These are phyloP conservation scores for Plebejus melissa DNA, from an alignment of 2,888 invertebrate species.

Conservation along the genomic window DNA sequence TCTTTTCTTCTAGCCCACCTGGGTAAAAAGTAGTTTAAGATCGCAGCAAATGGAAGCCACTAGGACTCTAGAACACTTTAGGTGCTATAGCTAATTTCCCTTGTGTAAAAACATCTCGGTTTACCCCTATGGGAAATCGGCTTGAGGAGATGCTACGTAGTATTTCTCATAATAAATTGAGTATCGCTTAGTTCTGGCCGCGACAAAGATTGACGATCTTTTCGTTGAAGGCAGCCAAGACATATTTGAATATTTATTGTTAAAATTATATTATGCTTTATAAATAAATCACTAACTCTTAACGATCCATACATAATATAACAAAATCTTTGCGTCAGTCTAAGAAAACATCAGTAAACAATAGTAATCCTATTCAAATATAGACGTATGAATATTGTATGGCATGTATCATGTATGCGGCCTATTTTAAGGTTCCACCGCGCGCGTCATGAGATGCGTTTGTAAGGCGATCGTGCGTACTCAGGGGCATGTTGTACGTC, in stretches of 20 bases:
- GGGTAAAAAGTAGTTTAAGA: not conserved
- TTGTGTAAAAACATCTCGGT: not conserved
- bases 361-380: slow-evolving; percentile 1
- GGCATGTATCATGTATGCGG: not conserved
- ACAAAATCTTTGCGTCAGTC: not conserved
- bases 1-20: not conserved
- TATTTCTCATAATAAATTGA: not conserved
- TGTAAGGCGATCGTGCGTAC: not conserved
- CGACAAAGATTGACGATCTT: not conserved
- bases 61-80: not conserved
- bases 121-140: not conserved
- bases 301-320: not conserved
- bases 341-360: not conserved
- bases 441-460: slow-evolving; percentile 8
- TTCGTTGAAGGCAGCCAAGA: not conserved
- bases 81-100: not conserved
- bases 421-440: not conserved
- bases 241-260: not conserved
- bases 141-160: not conserved
- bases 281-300: not conserved
- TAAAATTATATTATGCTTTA: not conserved
- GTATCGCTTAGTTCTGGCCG: not conserved
- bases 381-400: slow-evolving; percentile 12
- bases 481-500: slow-evolving; percentile 1
- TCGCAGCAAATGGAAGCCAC: not conserved